phyloP scores from a whole-genome alignment of 2,113 vertebrate species.

The Bathybates hornii region DNA sequence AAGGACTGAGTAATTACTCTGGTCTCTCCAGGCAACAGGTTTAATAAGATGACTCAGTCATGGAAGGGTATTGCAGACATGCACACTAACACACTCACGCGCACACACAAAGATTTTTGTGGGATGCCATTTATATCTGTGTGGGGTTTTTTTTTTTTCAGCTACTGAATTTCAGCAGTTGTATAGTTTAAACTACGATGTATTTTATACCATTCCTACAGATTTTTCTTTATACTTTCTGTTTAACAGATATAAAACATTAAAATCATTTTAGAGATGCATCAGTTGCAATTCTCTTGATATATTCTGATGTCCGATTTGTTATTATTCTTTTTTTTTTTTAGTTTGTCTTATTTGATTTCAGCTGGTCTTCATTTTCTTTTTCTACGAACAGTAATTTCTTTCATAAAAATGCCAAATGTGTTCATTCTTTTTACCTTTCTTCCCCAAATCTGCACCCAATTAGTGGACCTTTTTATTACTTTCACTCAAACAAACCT shows the following conservation, averaged over 20 bases:
- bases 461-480: background rate
- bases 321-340: background rate
- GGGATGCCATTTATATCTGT: background rate
- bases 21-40: slow-evolving; percentile 61
- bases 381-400: background rate
- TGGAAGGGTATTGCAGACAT: background rate
- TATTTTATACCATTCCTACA: background rate
- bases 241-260: background rate
- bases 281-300: background rate
- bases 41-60: slow-evolving; percentile 61
- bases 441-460: background rate
- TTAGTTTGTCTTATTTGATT: background rate
- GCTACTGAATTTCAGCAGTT: background rate
- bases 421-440: background rate
- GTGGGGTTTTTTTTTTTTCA: background rate
- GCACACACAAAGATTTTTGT: background rate
- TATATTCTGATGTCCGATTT: background rate
- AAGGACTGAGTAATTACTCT: slow-evolving; percentile 66
- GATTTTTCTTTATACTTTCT: background rate
- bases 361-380: background rate
- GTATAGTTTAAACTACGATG: background rate
- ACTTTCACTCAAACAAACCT: background rate
- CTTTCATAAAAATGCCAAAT: background rate
- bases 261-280: background rate
- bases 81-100: background rate